These are phyloP conservation scores for Thumatha senex DNA, from an alignment of 2,888 invertebrate genomes.

Conservation along the genomic window DNA sequence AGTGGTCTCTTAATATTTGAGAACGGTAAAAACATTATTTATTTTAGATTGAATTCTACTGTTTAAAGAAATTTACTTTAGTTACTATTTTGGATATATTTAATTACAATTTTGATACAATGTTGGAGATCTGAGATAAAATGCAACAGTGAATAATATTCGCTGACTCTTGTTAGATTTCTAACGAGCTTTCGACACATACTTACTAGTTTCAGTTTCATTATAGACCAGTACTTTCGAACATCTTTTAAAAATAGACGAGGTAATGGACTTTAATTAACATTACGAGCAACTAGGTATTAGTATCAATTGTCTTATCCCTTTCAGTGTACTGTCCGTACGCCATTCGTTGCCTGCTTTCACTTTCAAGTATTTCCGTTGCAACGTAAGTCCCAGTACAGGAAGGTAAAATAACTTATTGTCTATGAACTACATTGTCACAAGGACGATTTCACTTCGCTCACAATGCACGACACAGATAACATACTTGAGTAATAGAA, in stretches of 20 bases:
- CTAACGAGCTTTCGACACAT: neutral
- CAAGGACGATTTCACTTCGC: constrained; percentile 73
- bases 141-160: neutral
- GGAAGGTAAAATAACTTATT: constrained; percentile 70
- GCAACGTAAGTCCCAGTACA: constrained; percentile 40
- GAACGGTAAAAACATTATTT: neutral
- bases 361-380: constrained; percentile 69
- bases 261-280: constrained; percentile 4
- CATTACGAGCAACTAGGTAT: constrained; percentile 8
- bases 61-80: neutral
- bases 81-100: neutral
- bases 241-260: constrained; percentile 4
- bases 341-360: constrained; percentile 48
- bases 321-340: constrained; percentile 25
- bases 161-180: neutral
- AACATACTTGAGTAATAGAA: constrained; percentile 42
- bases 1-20: neutral
- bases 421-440: constrained; percentile 55
- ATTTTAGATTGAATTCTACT: neutral
- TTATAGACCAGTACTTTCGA: constrained; percentile 6
- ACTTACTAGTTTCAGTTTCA: neutral
- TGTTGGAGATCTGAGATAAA: neutral
- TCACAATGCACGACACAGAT: constrained; percentile 45
- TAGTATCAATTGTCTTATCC: constrained; percentile 15
- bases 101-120: no score